phyloP scores from a whole-genome alignment of 2,888 invertebrate genomes.

The Cybosia mesomella region DNA sequence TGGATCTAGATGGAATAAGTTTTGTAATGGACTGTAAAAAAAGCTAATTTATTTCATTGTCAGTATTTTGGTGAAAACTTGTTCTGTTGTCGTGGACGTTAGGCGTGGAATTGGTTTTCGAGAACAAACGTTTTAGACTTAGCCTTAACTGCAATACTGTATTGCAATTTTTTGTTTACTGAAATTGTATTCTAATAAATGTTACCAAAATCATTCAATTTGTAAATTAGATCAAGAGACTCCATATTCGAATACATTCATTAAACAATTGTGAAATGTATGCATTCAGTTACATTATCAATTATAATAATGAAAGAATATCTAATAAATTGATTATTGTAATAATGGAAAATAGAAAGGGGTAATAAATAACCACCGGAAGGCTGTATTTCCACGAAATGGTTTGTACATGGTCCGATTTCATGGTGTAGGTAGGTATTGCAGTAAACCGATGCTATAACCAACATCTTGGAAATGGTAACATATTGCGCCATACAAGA shows the following conservation, averaged over 20 bases:
- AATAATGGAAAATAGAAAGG: conserved; percentile 2
- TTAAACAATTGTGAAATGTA: background rate
- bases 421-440: background rate
- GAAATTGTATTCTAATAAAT: background rate
- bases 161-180: background rate
- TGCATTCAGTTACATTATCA: background rate
- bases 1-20: conserved; percentile 11
- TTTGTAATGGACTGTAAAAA: conserved; percentile 21
- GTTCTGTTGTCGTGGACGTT: conserved; percentile 4
- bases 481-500: too few relatives aligned
- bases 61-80: conserved; percentile 5
- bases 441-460: too few relatives aligned
- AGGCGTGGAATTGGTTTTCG: conserved; percentile 17
- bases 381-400: background rate
- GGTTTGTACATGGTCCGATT: background rate
- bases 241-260: background rate
- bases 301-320: background rate
- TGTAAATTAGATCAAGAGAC: background rate
- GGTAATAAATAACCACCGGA: too few relatives aligned
- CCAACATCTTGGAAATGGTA: too few relatives aligned
- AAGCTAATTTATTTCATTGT: conserved; percentile 22
- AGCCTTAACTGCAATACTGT: background rate
- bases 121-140: conserved; percentile 6
- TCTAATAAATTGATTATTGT: background rate
- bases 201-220: conserved; percentile 1